These are phyloP conservation scores for Cryptomyrus ogoouensis DNA, from an alignment of 2,113 vertebrate species.

Conservation along the genomic window DNA sequence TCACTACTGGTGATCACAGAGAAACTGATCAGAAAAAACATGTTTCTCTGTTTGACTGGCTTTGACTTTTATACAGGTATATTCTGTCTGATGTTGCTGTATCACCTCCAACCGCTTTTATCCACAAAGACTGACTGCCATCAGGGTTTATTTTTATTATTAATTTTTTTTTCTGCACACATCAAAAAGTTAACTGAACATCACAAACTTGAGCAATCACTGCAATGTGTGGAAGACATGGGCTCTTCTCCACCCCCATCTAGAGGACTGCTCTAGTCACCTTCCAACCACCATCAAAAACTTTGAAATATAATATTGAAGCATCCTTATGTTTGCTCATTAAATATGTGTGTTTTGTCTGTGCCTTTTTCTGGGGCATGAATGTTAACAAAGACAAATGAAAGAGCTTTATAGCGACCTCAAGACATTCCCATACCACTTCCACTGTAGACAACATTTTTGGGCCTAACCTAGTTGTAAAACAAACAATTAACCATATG, in stretches of 20 bases:
- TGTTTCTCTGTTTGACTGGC: neutral
- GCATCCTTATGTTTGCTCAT: neutral
- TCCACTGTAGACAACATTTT: neutral
- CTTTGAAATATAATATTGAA: neutral
- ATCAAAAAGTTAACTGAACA: constrained; percentile 13
- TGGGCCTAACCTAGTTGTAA: neutral
- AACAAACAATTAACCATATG: neutral
- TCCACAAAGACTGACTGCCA: neutral
- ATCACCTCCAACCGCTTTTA: neutral
- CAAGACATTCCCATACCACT: neutral
- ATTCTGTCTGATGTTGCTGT: neutral
- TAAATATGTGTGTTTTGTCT: neutral
- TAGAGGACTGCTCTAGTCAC: neutral
- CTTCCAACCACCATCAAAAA: neutral
- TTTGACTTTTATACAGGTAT: neutral
- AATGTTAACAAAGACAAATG: neutral
- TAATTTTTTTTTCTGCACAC: neutral
- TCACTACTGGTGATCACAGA: neutral
- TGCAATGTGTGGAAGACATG: neutral
- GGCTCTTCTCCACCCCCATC: neutral
- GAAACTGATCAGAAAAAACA: neutral
- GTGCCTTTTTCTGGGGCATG: neutral
- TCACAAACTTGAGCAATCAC: neutral
- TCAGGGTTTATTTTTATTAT: neutral
- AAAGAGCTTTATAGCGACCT: neutral